Percentiles rank a stretch among this genome's conserved stretches.
Evolutionary conservation across 2,888 invertebrate species (phyloP).

Genomic region (Pseudolycoriella hygida): DNA sequence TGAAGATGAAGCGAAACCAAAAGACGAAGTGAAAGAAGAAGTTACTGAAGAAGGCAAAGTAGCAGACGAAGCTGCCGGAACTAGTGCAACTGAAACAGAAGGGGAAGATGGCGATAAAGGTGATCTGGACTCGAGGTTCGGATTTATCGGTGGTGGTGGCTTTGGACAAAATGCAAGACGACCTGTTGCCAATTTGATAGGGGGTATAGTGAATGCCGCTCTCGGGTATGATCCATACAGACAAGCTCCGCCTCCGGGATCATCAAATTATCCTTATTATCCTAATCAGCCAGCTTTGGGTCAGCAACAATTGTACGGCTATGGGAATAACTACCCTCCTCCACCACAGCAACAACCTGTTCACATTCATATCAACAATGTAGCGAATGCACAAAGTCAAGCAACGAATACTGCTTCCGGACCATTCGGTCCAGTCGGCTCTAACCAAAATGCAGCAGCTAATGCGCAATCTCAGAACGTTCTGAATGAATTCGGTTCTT

Average conservation of each 20-base stretch:
- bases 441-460: constrained; percentile 11
- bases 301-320: too few relatives aligned
- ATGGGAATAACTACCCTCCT: too few relatives aligned
- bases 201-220: too few relatives aligned
- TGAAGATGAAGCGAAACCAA: too few relatives aligned
- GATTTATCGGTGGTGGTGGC: not conserved
- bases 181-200: too few relatives aligned
- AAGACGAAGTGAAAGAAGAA: too few relatives aligned
- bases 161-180: not conserved
- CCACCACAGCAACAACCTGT: too few relatives aligned
- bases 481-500: constrained; percentile 13
- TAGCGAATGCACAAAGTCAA: constrained; percentile 7
- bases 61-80: too few relatives aligned
- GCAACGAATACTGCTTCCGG: constrained; percentile 4
- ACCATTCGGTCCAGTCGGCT: not conserved
- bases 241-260: not conserved
- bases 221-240: not conserved
- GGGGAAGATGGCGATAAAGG: not conserved
- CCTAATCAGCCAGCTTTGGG: not conserved
- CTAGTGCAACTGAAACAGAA: not conserved
- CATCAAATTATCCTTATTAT: not conserved
- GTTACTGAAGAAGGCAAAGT: too few relatives aligned
- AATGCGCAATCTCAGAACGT: constrained; percentile 19
- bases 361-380: too few relatives aligned
- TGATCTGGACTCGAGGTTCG: not conserved